phyloP scores from a whole-genome alignment of 2,888 invertebrate genomes.

The Ischnura elegans region DNA sequence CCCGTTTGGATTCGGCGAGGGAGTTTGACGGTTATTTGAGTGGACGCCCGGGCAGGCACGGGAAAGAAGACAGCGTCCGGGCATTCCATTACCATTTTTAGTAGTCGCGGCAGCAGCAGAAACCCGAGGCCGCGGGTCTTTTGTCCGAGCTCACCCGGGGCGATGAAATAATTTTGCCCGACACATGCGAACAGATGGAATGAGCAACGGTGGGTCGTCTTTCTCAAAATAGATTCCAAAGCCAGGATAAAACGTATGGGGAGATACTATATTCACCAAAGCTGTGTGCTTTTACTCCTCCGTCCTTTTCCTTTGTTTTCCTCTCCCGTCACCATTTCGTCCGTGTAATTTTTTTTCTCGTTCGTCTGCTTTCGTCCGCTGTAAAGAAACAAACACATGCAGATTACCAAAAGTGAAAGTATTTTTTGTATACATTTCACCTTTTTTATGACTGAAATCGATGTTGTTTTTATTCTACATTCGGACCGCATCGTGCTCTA shows the following conservation, averaged over 20 bases:
- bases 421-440: neutral
- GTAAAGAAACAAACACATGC: neutral
- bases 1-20: neutral
- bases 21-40: neutral
- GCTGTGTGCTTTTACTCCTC: neutral
- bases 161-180: neutral
- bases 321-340: neutral
- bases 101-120: neutral
- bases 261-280: neutral
- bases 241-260: neutral
- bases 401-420: slow-evolving; percentile 2
- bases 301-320: neutral
- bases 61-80: neutral
- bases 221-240: neutral
- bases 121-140: too few species aligned
- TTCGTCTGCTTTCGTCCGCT: neutral
- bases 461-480: too few species aligned
- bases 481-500: neutral
- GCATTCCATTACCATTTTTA: neutral
- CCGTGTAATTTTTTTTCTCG: neutral
- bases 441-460: neutral
- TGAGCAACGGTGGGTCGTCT: neutral
- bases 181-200: neutral
- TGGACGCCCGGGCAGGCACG: neutral
- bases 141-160: neutral